These are phyloP conservation scores for Phrixothrix hirtus DNA, from an alignment of 2,888 invertebrate genomes.

Conservation along the genomic window DNA sequence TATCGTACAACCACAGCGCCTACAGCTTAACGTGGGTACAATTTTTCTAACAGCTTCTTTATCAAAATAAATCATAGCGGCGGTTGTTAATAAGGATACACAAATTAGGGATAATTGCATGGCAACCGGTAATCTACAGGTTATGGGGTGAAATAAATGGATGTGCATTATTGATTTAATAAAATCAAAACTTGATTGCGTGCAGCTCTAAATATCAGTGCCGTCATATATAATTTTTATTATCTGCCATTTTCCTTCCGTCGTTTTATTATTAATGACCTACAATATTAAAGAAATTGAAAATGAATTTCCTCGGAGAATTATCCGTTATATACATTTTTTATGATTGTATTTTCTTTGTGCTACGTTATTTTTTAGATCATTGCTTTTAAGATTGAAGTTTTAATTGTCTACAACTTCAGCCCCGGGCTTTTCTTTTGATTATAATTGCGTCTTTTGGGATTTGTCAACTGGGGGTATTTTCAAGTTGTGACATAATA, in stretches of 20 bases:
- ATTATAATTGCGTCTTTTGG: no score
- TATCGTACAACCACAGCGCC: no score
- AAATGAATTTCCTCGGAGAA: background rate
- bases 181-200: conserved; percentile 2
- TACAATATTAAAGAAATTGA: background rate
- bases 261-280: background rate
- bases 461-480: no score
- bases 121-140: conserved; percentile 15
- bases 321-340: background rate
- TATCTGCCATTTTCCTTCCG: background rate
- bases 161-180: conserved; percentile 12
- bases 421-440: no score
- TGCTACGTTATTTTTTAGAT: no score
- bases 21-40: no score
- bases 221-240: background rate
- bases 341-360: background rate
- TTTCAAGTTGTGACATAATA: no score
- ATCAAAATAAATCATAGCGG: no score
- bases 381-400: no score
- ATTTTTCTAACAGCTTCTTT: background rate
- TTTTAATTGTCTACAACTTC: no score
- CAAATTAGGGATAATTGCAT: no score
- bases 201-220: background rate
- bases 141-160: conserved; percentile 11
- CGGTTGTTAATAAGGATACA: no score